A percentile compares a stretch with the other conserved stretches of the same genome.
These are phyloP conservation scores for Erinaceus europaeus DNA, from an alignment of 2,113 vertebrate species.

Conservation along the genomic window DNA sequence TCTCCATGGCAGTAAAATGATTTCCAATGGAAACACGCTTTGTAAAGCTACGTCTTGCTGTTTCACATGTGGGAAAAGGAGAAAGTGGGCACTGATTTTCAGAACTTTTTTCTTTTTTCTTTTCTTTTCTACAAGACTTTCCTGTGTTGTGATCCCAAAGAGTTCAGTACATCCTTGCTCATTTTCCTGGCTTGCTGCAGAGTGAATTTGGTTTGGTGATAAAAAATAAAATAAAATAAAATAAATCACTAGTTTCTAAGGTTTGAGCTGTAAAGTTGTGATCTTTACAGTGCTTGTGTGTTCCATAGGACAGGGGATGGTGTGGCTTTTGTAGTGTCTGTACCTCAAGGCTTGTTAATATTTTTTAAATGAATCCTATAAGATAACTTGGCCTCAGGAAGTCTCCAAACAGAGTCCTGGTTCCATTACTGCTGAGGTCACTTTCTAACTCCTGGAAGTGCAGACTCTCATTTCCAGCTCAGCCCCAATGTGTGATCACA, in stretches of 20 bases:
- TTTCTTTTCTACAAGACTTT: neutral
- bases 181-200: neutral
- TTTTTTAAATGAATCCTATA: neutral
- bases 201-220: neutral
- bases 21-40: conserved; percentile 1
- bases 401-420: neutral
- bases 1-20: neutral
- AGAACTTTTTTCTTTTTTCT: too few species aligned
- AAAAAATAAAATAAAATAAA: too few species aligned
- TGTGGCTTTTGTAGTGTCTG: neutral
- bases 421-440: too few species aligned
- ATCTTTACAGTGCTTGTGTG: neutral
- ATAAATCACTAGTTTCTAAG: neutral
- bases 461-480: neutral
- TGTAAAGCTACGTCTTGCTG: neutral
- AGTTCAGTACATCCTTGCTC: neutral
- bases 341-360: neutral
- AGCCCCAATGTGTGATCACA: neutral
- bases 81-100: neutral
- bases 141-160: neutral
- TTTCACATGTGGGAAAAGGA: neutral
- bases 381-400: neutral
- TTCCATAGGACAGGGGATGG: neutral
- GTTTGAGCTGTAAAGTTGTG: neutral
- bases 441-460: neutral